A percentile compares a stretch with the other conserved stretches of the same genome.
phyloP scores from a whole-genome alignment of 2,888 invertebrate genomes.

The Notodonta ziczac region DNA sequence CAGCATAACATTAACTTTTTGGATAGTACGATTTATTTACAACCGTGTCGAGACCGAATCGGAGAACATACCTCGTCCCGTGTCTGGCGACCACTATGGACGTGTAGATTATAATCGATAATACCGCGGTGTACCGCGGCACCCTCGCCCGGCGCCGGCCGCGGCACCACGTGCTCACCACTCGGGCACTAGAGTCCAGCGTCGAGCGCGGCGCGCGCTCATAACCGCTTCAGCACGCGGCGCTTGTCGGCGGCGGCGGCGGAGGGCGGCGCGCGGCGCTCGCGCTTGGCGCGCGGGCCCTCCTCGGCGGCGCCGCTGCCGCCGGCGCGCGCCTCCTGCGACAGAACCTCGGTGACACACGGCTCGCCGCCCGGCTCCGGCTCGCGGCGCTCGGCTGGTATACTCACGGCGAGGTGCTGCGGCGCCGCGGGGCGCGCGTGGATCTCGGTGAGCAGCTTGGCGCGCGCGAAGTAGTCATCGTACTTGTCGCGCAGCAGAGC shows the following conservation, averaged over 20 bases:
- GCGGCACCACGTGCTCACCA: no score
- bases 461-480: constrained; percentile 92
- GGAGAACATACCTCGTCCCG: no score
- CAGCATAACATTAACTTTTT: background rate
- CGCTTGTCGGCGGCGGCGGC: constrained; percentile 49
- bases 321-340: constrained; percentile 38
- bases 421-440: constrained; percentile 85
- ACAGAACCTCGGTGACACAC: no score
- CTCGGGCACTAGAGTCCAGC: no score
- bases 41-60: no score
- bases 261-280: constrained; percentile 69
- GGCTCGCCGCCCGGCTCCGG: no score
- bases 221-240: constrained; percentile 67
- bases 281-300: constrained; percentile 93
- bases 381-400: no score
- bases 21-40: no score
- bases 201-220: constrained; percentile 30
- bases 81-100: no score
- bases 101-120: no score
- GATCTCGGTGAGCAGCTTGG: constrained; percentile 74
- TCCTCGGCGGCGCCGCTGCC: constrained; percentile 78
- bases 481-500: constrained; percentile 96
- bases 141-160: no score
- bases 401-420: constrained; percentile 3
- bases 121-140: no score